Conservation (phyloP, 1,140 invertebrate species). For the Papilio xuthus region DNA sequence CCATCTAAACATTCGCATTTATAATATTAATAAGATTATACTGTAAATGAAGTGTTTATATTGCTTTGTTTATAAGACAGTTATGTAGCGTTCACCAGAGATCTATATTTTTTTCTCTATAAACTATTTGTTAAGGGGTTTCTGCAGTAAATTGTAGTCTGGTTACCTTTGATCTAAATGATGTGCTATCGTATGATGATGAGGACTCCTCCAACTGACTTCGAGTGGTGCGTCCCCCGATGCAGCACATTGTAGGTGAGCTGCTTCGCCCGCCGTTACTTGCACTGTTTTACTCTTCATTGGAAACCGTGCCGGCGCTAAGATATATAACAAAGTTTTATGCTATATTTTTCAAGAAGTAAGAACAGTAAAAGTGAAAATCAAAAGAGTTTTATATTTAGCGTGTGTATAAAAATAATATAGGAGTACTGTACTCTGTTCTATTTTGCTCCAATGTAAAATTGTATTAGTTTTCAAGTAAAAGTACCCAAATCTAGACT, state of each 20-base stretch:
- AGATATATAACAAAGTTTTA: neutral
- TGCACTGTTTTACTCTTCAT: conserved; percentile 89
- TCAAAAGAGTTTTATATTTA: neutral
- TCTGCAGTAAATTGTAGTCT: neutral
- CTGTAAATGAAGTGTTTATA: too few species aligned
- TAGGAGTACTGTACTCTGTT: too few species aligned
- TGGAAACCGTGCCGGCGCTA: conserved; percentile 92
- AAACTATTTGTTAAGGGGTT: too few species aligned
- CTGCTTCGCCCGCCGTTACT: conserved; percentile 88
- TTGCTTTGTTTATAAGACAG: too few species aligned
- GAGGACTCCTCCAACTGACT: conserved; percentile 89
- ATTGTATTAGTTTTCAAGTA: neutral
- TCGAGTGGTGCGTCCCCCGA: conserved; percentile 94
- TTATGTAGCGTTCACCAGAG: too few species aligned
- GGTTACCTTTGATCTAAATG: conserved; percentile 85
- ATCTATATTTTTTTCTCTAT: too few species aligned
- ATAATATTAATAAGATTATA: too few species aligned
- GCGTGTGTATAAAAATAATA: neutral
- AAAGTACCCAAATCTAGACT: too few species aligned
- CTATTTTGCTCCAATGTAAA: too few species aligned
- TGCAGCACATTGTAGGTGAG: conserved; percentile 92
- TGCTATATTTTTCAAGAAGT: neutral
- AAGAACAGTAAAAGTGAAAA: neutral
- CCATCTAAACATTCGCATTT: too few species aligned
- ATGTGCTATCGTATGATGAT: conserved; percentile 84